Evolutionary conservation across 2,113 vertebrate genomes (phyloP).

Genomic region (Octodon degus): DNA sequence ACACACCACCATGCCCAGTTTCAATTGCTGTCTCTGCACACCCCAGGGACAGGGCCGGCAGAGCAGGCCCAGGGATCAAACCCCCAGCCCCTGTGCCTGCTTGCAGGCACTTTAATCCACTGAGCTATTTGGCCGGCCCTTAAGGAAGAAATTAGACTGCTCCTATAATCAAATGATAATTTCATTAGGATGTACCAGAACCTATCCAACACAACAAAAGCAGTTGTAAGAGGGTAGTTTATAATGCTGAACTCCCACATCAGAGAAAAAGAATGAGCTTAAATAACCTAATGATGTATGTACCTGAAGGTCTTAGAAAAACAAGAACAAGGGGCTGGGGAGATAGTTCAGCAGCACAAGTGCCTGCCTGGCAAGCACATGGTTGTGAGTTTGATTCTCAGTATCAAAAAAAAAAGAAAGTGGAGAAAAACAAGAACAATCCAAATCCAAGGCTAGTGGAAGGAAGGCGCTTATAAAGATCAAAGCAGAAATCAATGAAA

Average conservation of each 20-base stretch:
- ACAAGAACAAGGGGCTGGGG: not conserved
- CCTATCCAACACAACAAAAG: not conserved
- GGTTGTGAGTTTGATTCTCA: no score
- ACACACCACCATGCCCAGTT: no score
- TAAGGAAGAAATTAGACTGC: not conserved
- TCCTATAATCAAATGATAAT: not conserved
- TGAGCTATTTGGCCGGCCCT: no score
- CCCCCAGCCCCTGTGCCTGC: no score
- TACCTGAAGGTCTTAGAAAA: not conserved
- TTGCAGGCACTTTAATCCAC: no score
- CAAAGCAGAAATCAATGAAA: not conserved
- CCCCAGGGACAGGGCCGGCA: no score
- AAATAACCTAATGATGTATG: not conserved
- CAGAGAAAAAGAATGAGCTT: not conserved
- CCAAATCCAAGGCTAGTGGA: not conserved
- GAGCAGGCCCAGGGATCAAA: no score
- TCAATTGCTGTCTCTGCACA: no score
- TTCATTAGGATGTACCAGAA: not conserved
- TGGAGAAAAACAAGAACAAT: not conserved
- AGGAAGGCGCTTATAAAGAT: not conserved
- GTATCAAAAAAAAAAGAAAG: no score
- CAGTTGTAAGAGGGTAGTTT: not conserved
- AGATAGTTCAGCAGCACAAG: no score
- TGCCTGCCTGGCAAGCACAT: no score
- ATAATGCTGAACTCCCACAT: not conserved